Base-by-base conservation (phyloP, 2,113 vertebrate species). In the Puffinus mauretanicus region DNA sequence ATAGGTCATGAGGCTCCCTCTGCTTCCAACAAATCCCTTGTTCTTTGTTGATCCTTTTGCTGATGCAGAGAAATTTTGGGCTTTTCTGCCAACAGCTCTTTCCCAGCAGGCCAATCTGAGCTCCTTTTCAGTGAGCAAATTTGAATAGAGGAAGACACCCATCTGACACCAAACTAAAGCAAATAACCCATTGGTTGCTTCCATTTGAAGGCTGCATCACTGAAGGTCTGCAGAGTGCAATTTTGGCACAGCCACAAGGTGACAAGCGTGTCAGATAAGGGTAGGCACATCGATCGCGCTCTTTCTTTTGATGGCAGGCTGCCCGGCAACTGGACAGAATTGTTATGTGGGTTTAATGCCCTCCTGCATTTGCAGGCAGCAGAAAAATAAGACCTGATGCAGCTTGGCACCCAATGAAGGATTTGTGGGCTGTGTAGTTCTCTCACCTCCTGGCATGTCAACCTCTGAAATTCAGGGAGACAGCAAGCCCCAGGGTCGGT, bases 221-320 rank as follows among this genome's bases (percentile, higher is more conserved):
- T 30, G 72, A 34, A 58, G 47, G 11, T 13, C 42, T 54, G 54
- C 30, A 69, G 66, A 73, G 22, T 10, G 42, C 26, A 26, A 4
- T 64, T 62, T 40, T 83, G 82, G 71, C 82, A 73, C 38, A 64
- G 20, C 22, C 72, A 54, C 54, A 30, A 70, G 61, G 82, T 82
- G 55, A 93, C 82, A 69, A 83, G 29, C 24, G 25, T 51, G 70
- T 86, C 86, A 73, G 44, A 46, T n/a, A 38, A 40, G 29, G 25
- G 54, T 6, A 86, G 26, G 36, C 7, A 46, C 70, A 62, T 57
- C 0, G 1, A 30, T 25, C 3, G 0, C 0, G 1, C n/a, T 70
- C 32, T 36, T 55, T 49, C 25, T 86, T 54, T 47, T 55, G 16
- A 47, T 76, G 46, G 34, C 55, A 76, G 34, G 42, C 40, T 55